These are phyloP conservation scores for Gadus chalcogrammus DNA, from an alignment of 2,113 vertebrate species.

Conservation along the genomic window DNA sequence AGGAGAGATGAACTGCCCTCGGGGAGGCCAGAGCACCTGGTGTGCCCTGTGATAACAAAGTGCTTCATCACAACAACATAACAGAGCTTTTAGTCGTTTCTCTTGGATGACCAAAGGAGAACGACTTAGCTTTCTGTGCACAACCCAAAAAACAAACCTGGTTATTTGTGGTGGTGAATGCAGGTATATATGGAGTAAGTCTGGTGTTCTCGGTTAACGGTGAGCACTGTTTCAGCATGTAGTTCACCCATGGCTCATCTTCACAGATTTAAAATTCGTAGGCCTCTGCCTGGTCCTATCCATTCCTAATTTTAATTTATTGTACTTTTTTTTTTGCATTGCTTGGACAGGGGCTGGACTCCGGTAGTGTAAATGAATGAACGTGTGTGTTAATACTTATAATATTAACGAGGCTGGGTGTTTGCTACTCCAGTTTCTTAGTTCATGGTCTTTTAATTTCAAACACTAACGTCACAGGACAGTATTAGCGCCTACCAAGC, in stretches of 20 bases:
- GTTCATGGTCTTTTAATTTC: conserved; percentile 13
- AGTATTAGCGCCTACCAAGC: conserved; percentile 1
- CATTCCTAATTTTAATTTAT: not conserved
- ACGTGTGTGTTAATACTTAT: conserved; percentile 32
- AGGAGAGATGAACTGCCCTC: conserved; percentile 38
- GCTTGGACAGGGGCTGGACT: conserved; percentile 57
- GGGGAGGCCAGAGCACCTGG: conserved; percentile 16
- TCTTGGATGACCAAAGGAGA: too few relatives aligned
- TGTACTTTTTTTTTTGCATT: conserved; percentile 12
- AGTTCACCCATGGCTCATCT: conserved; percentile 16
- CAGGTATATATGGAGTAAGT: too few relatives aligned
- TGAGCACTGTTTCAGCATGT: not conserved
- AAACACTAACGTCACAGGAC: conserved; percentile 9
- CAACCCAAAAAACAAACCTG: too few relatives aligned
- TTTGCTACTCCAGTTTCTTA: not conserved
- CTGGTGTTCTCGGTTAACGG: conserved; percentile 1
- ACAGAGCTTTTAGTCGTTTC: too few relatives aligned
- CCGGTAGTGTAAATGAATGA: conserved; percentile 50
- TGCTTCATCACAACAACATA: too few relatives aligned
- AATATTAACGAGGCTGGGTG: conserved; percentile 26
- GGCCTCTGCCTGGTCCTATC: conserved; percentile 7
- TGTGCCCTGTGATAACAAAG: not conserved
- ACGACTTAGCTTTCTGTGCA: too few relatives aligned
- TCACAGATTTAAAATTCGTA: conserved; percentile 24
- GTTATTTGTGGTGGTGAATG: too few relatives aligned